Evolutionary conservation across 2,888 invertebrate species (phyloP).

Genomic region (Agonopterix alstromeriana): DNA sequence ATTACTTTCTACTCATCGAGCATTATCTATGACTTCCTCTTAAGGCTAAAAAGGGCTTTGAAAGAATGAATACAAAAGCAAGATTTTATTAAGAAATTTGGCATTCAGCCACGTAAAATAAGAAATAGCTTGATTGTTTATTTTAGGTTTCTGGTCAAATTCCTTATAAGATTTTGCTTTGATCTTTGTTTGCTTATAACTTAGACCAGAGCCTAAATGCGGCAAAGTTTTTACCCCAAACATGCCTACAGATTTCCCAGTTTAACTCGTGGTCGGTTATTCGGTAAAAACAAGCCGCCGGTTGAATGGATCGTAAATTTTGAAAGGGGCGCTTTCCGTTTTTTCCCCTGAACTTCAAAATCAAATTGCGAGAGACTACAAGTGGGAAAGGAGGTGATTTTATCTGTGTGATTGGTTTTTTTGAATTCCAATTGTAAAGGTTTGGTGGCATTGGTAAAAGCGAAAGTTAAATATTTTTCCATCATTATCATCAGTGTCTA

Average conservation of each 20-base stretch:
- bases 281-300: conserved; percentile 50
- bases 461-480: too few species aligned
- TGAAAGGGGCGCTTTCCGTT: conserved; percentile 28
- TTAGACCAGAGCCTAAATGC: conserved; percentile 11
- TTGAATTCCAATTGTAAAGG: background rate
- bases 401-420: background rate
- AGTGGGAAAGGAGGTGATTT: background rate
- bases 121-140: too few species aligned
- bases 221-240: conserved; percentile 42
- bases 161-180: too few species aligned
- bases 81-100: too few species aligned
- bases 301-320: conserved; percentile 53
- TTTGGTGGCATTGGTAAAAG: too few species aligned
- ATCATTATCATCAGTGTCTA: too few species aligned
- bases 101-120: too few species aligned
- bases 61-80: too few species aligned
- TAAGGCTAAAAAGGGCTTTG: too few species aligned
- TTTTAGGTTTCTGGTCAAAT: too few species aligned
- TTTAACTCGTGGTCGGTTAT: conserved; percentile 41
- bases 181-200: conserved; percentile 1
- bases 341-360: conserved; percentile 51
- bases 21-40: too few species aligned
- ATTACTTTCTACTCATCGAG: too few species aligned
- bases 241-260: conserved; percentile 47
- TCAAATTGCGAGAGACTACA: conserved; percentile 35